Conservation (phyloP, 2,888 invertebrate species). For the Papilio protenor region DNA sequence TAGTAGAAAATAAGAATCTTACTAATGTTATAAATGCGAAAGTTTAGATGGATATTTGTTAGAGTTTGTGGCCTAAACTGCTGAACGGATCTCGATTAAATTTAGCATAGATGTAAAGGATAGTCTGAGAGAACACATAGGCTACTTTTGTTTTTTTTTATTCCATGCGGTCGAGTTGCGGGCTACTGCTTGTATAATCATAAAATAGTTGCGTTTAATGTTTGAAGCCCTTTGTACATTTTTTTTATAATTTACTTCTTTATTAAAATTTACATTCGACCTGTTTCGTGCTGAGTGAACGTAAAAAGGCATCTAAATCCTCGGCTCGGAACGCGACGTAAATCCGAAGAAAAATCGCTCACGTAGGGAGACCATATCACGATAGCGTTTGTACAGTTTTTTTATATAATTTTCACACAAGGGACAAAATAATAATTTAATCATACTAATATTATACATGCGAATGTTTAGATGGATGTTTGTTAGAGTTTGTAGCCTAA, state of each 20-base stretch:
- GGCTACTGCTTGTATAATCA: too few relatives aligned
- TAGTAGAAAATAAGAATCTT: too few relatives aligned
- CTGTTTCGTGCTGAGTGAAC: slow-evolving; percentile 35
- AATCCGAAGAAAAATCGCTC: slow-evolving; percentile 34
- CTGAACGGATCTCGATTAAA: too few relatives aligned
- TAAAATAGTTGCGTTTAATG: not conserved
- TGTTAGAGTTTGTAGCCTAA: too few relatives aligned
- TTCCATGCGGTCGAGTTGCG: not conserved
- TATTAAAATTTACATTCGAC: slow-evolving; percentile 19
- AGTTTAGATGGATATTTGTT: too few relatives aligned
- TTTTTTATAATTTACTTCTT: slow-evolving; percentile 8
- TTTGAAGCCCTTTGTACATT: not conserved
- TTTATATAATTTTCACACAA: not conserved
- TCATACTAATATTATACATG: not conserved
- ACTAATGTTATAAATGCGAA: too few relatives aligned
- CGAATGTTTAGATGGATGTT: too few relatives aligned
- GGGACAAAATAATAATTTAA: not conserved
- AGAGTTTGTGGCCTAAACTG: too few relatives aligned
- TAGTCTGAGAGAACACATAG: too few relatives aligned
- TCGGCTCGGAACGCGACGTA: slow-evolving; percentile 30
- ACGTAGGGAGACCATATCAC: slow-evolving; percentile 14
- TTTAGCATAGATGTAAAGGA: too few relatives aligned
- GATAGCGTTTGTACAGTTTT: slow-evolving; percentile 26
- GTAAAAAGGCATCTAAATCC: slow-evolving; percentile 33
- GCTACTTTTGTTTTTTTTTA: too few relatives aligned